These are phyloP conservation scores for Malthinus seriepunctatus DNA, from an alignment of 2,888 invertebrate genomes.

Conservation along the genomic window DNA sequence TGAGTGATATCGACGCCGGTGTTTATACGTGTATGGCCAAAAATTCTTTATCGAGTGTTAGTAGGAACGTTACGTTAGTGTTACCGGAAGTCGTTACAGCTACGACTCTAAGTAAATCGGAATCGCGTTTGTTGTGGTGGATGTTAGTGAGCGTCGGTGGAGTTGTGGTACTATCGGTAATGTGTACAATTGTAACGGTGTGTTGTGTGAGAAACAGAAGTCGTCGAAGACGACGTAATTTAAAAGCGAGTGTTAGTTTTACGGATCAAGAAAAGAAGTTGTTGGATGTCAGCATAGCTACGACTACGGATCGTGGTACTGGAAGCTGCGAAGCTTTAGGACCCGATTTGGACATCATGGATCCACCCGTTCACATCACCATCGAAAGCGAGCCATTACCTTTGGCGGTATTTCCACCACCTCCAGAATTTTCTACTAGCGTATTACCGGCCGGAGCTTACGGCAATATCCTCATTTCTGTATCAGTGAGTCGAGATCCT, in stretches of 20 bases:
- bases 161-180: slow-evolving; percentile 64
- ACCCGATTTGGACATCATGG: slow-evolving; percentile 60
- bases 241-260: slow-evolving; percentile 80
- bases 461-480: slow-evolving; percentile 85
- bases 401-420: slow-evolving; percentile 56
- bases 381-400: slow-evolving; percentile 57
- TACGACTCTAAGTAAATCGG: slow-evolving; percentile 75
- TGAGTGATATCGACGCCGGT: slow-evolving; percentile 80
- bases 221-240: slow-evolving; percentile 65
- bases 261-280: slow-evolving; percentile 88
- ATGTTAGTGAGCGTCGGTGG: slow-evolving; percentile 73
- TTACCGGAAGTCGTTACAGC: slow-evolving; percentile 73
- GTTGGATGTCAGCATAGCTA: slow-evolving; percentile 77
- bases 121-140: slow-evolving; percentile 73
- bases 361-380: slow-evolving; percentile 57
- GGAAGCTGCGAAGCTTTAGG: slow-evolving; percentile 63
- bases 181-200: slow-evolving; percentile 64
- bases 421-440: slow-evolving; percentile 64
- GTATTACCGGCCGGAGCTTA: slow-evolving; percentile 60
- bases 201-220: slow-evolving; percentile 61
- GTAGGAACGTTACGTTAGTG: slow-evolving; percentile 66
- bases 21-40: slow-evolving; percentile 82
- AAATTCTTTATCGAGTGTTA: slow-evolving; percentile 66
- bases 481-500: slow-evolving; percentile 75
- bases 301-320: slow-evolving; percentile 64